Evolutionary conservation across 2,888 invertebrate genomes (phyloP).

Genomic region (Helleia helle): DNA sequence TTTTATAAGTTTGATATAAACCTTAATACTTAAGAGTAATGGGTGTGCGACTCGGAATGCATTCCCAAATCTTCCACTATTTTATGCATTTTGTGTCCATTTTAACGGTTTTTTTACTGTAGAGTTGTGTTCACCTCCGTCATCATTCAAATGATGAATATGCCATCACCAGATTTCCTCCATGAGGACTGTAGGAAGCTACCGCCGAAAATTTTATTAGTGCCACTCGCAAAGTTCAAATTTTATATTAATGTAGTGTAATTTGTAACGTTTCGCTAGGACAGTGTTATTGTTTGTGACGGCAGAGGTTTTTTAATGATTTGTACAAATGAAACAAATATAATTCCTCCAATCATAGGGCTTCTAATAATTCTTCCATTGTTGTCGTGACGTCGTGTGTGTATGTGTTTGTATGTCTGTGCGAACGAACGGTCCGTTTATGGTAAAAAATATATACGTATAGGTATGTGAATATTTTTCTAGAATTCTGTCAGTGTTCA

Average conservation of each 20-base stretch:
- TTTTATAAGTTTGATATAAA: slow-evolving; percentile 54
- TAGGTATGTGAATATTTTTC: not conserved
- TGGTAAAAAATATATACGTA: not conserved
- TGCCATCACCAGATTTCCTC: slow-evolving; percentile 12
- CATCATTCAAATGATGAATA: no score
- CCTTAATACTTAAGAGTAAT: slow-evolving; percentile 20
- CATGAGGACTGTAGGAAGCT: slow-evolving; percentile 9
- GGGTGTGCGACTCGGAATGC: slow-evolving; percentile 44
- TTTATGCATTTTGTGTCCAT: slow-evolving; percentile 46
- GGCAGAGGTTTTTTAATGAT: slow-evolving; percentile 4
- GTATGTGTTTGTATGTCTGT: slow-evolving; percentile 32
- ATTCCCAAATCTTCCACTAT: slow-evolving; percentile 59
- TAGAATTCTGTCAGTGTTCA: not conserved
- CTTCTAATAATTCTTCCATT: slow-evolving; percentile 65
- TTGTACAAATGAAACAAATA: slow-evolving; percentile 11
- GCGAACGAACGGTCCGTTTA: not conserved
- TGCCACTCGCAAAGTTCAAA: slow-evolving; percentile 13
- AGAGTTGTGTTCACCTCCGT: slow-evolving; percentile 9
- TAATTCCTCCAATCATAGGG: slow-evolving; percentile 31
- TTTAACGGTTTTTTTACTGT: slow-evolving; percentile 19
- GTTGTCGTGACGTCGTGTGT: slow-evolving; percentile 36
- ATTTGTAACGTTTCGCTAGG: slow-evolving; percentile 1
- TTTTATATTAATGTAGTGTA: slow-evolving; percentile 9
- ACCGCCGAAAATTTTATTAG: slow-evolving; percentile 9
- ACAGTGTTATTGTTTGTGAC: not conserved